Evolutionary conservation across 2,888 invertebrate genomes (phyloP), one percentile per base, ranked within the genome.

Genomic region (Crepidodera aurea): DNA sequence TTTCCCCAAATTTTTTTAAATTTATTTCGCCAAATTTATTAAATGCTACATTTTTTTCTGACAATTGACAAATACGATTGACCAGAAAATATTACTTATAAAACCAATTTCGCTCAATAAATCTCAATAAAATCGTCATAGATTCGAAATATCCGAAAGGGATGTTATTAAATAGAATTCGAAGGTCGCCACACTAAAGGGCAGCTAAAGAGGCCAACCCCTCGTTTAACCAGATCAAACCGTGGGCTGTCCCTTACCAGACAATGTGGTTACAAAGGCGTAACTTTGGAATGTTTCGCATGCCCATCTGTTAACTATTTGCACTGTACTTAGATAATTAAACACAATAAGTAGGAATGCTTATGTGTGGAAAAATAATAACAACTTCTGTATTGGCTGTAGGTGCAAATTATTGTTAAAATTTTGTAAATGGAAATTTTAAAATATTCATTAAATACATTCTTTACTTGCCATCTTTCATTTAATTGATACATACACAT

Each of bases 191-290:
- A 8, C 4, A 13, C 34, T 12, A 34, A 29, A 29, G 29, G 10
- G 29, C 29, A 29, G 3, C 29, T 10, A 22, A 22, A 22, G 22
- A 22, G 13, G n/a, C 13, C 22, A 25, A 65, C 63, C 69, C 71
- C 67, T 68, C 67, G 59, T 60, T 55, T 51, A 64, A 55, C 55
- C 40, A 29, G 44, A 50, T 51, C 56, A 50, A 60, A 64, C 57
- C 25, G 61, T 58, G 65, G 62, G 64, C 48, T 60, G 69, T 64
- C 66, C 40, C 55, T 60, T 61, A 60, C 59, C 69, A 69, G 68
- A 72, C 71, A 72, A 71, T 72, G 72, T 68, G 71, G 70, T 66
- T 70, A 72, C 69, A 62, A 64, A 69, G 68, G 71, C 71, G 71
- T 69, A 69, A 70, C 71, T 72, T 69, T 67, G 65, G 67, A 71